Conservation (phyloP, 2,113 vertebrate genomes). For the Rhipidura dahli region DNA sequence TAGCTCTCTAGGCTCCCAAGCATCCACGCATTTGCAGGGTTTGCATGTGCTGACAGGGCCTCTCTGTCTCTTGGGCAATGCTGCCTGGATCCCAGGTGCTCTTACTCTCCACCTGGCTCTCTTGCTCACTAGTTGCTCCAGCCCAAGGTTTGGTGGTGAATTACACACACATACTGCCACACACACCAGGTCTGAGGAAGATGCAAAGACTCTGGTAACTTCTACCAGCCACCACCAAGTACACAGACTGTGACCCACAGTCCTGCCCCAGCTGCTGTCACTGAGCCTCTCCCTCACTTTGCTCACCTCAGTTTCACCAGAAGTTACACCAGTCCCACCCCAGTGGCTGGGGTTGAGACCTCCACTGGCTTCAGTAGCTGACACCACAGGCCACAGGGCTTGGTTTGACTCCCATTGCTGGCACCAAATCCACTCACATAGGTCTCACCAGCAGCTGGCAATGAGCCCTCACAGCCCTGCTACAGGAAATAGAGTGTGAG, state of each 20-base stretch:
- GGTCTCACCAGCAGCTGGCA: background rate
- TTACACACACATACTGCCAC: background rate
- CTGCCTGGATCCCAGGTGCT: background rate
- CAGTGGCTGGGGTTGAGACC: background rate
- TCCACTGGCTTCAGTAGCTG: background rate
- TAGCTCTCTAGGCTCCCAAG: background rate
- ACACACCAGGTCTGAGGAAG: background rate
- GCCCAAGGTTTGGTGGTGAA: background rate
- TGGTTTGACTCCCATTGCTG: fast-evolving
- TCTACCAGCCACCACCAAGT: background rate
- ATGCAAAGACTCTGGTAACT: background rate
- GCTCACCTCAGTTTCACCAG: fast-evolving
- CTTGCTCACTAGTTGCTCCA: background rate
- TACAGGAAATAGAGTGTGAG: background rate
- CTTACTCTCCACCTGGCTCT: background rate
- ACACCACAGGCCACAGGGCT: too few species aligned
- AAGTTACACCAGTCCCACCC: background rate
- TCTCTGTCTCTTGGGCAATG: background rate
- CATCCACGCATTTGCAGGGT: background rate
- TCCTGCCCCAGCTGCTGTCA: background rate
- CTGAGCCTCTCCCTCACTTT: background rate
- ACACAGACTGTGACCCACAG: fast-evolving
- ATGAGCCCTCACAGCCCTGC: background rate
- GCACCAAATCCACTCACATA: background rate
- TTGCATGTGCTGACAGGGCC: fast-evolving